Evolutionary conservation across 2,113 vertebrate genomes (phyloP), one percentile per base, ranked within the genome.

Genomic region (Ameiurus melas): DNA sequence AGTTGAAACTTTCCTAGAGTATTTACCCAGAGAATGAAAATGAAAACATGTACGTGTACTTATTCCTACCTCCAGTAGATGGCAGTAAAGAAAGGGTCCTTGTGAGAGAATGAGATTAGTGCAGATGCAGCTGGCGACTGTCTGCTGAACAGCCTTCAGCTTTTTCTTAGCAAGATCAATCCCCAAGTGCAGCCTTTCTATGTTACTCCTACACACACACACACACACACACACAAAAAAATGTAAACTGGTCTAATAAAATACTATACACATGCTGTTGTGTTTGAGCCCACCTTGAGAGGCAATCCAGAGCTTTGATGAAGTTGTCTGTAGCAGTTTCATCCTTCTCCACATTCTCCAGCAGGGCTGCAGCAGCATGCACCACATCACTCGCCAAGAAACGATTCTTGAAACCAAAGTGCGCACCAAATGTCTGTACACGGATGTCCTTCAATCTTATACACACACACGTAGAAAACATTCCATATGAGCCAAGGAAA

Each of bases 51-150:
- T n/a, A n/a, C n/a, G n/a, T n/a, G n/a, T 30, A 17, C 0, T n/a
- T 64, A 53, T 36, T 27, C 20, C 8, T 87, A 98, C 98, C 98
- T 99, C 98, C 96, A 96, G 96, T 89, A 99, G 97, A 85, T 96
- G 96, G 89, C 98, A 99, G 87, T 99, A 99, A 58, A 99, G 98
- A 93, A 99, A 99, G 0, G 98, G 98, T 4, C 98, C 98, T 93
- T 99, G 98, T 1, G 98, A 99, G 89, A 99, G 94, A 64, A 99
- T 96, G 5, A 99, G 97, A 92, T 99, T 99, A 92, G 98, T 99
- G 84, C 98, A 98, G 90, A 99, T 97, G 92, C 98, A 99, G 94
- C 97, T 99, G 89, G 98, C 98, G 0, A 99, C 96, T 0, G 97
- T 99, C 94, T 99, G 97, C 94, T 99, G 98, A 51, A 97, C 95